A percentile compares a stretch with the other conserved stretches of the same genome.
Evolutionary conservation across 2,113 vertebrate species (phyloP).

Genomic region (Alethe diademata): DNA sequence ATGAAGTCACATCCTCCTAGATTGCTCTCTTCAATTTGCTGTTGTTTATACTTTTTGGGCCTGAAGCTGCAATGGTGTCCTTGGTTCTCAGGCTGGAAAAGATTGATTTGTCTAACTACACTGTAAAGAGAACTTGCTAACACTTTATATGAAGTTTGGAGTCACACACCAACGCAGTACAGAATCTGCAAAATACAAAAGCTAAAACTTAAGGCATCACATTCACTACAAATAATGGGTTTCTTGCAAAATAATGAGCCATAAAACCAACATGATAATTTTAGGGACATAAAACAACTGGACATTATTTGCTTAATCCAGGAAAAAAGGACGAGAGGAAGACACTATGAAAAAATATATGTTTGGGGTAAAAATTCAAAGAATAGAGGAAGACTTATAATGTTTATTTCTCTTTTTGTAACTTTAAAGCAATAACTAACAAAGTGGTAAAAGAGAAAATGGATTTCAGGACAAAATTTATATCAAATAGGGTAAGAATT

Average conservation of each 20-base stretch:
- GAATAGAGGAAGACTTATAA: not conserved
- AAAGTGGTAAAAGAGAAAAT: not conserved
- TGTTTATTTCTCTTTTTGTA: not conserved
- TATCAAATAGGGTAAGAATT: not conserved
- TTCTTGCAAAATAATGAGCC: not conserved
- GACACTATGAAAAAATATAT: not conserved
- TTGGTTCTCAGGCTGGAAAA: too few relatives aligned
- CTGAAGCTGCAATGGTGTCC: too few relatives aligned
- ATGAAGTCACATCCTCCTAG: too few relatives aligned
- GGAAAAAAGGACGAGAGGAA: not conserved
- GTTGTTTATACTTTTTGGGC: too few relatives aligned
- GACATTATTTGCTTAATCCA: not conserved
- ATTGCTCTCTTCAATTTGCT: too few relatives aligned
- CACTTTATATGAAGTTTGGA: too few relatives aligned
- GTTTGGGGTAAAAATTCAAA: not conserved
- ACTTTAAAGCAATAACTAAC: not conserved
- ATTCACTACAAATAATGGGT: not conserved
- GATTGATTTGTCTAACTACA: too few relatives aligned
- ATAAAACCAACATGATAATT: not conserved
- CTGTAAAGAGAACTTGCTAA: too few relatives aligned
- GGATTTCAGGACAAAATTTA: not conserved
- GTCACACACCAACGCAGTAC: too few relatives aligned
- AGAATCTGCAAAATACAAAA: too few relatives aligned
- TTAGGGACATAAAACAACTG: not conserved
- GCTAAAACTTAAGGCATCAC: too few relatives aligned